These are phyloP conservation scores for Megatriorchis doriae DNA, from an alignment of 2,113 vertebrate species.

Conservation along the genomic window DNA sequence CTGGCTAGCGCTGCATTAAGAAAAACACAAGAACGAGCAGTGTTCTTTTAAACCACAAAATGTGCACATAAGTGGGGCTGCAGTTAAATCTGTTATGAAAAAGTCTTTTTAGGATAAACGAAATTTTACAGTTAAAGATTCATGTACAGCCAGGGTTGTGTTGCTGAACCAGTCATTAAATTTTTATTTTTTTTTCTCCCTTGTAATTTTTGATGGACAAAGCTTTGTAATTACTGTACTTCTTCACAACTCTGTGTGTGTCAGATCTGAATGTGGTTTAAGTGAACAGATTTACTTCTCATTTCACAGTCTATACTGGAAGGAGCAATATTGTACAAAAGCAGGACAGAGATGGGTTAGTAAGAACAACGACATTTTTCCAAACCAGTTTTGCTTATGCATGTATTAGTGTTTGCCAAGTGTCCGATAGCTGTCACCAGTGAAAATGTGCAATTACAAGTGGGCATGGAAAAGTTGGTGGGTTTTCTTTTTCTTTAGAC, in stretches of 20 bases:
- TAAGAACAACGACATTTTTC: background rate
- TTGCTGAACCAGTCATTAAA: background rate
- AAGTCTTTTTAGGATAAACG: background rate
- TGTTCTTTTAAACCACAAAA: conserved; percentile 5
- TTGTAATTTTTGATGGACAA: background rate
- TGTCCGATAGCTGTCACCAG: background rate
- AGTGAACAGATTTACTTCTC: background rate
- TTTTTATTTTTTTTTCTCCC: background rate
- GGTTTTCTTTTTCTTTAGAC: background rate
- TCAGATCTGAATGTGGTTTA: background rate
- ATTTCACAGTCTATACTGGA: background rate
- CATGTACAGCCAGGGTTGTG: background rate
- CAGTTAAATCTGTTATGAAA: background rate
- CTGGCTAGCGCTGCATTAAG: background rate
- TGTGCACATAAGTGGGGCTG: background rate
- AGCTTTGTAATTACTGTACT: background rate
- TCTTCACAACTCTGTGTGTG: background rate
- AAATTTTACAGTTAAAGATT: background rate
- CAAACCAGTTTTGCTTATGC: background rate
- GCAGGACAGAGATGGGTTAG: background rate
- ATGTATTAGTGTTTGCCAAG: background rate
- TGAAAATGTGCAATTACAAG: background rate
- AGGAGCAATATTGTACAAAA: background rate
- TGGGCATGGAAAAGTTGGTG: background rate
- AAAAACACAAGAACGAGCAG: background rate